A percentile compares a stretch with the other conserved stretches of the same genome.
Conservation (phyloP, 2,113 vertebrate genomes). For the Saccopteryx bilineata region DNA sequence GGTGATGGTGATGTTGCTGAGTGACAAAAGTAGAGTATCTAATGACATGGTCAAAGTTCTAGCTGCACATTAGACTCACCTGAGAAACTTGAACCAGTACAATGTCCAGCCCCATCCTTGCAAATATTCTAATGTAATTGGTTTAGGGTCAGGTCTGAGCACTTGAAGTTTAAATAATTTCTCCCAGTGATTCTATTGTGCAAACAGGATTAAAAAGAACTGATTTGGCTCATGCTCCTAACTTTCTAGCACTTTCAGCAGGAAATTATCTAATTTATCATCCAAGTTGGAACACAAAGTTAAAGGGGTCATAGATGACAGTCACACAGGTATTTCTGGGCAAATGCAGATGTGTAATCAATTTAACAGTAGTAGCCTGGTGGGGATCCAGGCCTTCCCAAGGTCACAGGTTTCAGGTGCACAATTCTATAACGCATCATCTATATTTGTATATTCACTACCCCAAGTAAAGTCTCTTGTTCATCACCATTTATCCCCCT, state of each 20-base stretch:
- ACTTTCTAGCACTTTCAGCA: background rate
- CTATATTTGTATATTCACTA: too few species aligned
- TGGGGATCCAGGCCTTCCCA: background rate
- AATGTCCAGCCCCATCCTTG: too few species aligned
- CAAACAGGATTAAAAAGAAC: background rate
- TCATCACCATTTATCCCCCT: too few species aligned
- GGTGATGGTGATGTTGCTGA: background rate
- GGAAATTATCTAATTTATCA: background rate
- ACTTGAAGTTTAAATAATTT: background rate
- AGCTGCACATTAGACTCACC: background rate
- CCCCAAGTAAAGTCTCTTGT: too few species aligned
- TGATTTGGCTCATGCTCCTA: background rate
- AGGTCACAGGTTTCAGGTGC: background rate
- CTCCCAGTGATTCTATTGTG: background rate
- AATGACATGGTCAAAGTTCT: fast-evolving
- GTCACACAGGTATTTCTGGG: background rate
- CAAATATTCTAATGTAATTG: background rate
- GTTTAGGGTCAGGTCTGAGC: background rate
- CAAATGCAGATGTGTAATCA: background rate
- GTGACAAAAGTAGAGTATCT: too few species aligned
- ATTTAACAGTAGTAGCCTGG: background rate
- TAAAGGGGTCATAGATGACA: background rate
- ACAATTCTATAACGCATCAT: too few species aligned
- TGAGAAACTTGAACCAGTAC: background rate
- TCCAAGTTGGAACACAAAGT: background rate